These are phyloP conservation scores for Pholis gunnellus DNA, from an alignment of 2,113 vertebrate genomes.

Conservation along the genomic window DNA sequence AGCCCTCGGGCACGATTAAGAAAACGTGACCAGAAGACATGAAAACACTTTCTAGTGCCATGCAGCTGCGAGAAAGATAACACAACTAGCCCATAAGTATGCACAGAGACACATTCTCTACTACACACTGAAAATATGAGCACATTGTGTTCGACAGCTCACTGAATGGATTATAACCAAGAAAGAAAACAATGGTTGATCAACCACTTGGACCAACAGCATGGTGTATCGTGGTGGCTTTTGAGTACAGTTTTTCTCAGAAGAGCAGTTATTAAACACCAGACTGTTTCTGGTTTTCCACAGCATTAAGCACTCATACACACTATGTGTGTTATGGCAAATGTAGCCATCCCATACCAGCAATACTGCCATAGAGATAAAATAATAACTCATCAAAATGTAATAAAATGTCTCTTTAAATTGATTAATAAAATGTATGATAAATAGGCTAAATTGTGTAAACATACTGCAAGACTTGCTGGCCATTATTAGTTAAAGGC, in stretches of 20 bases:
- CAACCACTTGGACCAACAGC: background rate
- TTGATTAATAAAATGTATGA: background rate
- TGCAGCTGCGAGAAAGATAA: background rate
- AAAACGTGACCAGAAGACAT: background rate
- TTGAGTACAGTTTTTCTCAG: background rate
- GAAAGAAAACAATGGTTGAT: background rate
- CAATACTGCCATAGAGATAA: background rate
- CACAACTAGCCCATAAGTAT: background rate
- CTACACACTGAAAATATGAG: background rate
- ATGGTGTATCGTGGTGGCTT: background rate
- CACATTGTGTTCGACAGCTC: background rate
- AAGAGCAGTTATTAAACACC: background rate
- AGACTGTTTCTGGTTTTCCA: background rate
- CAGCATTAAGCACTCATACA: background rate
- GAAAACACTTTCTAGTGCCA: slow-evolving; percentile 3
- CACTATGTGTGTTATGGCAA: background rate
- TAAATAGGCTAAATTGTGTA: background rate
- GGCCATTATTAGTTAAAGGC: background rate
- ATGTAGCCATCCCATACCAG: background rate
- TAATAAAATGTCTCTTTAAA: slow-evolving; percentile 1
- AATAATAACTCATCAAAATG: background rate
- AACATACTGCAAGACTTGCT: background rate
- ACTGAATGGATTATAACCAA: background rate
- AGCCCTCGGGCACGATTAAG: background rate
- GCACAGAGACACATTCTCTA: background rate